phyloP scores from a whole-genome alignment of 2,797 vertebrate species.

The Sebastes nivosus region DNA sequence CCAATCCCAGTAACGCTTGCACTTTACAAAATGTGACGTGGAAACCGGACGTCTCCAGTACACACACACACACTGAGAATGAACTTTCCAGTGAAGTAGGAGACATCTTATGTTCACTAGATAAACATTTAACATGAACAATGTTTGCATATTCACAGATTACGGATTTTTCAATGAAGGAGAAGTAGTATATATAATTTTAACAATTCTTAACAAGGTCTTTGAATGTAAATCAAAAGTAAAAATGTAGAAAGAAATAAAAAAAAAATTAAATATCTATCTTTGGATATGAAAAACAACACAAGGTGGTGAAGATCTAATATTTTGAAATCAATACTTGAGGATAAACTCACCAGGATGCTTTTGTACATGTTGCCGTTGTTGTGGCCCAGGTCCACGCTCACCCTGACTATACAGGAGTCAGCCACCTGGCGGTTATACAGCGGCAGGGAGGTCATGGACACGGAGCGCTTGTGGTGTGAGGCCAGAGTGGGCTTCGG shows the following conservation, averaged over 20 bases:
- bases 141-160: too few relatives aligned
- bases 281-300: neutral
- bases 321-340: neutral
- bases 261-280: neutral
- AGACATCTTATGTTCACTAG: too few relatives aligned
- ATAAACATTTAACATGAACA: too few relatives aligned
- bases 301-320: neutral
- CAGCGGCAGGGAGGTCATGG: constrained; percentile 70
- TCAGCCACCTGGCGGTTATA: constrained; percentile 82
- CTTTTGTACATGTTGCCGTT: constrained; percentile 91
- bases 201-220: too few relatives aligned
- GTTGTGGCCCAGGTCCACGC: constrained; percentile 76
- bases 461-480: constrained; percentile 74
- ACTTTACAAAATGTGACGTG: neutral
- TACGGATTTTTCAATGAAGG: too few relatives aligned
- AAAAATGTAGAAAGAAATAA: neutral
- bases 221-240: neutral
- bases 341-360: constrained; percentile 84
- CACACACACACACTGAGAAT: too few relatives aligned
- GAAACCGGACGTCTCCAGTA: neutral
- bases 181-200: too few relatives aligned
- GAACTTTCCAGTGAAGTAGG: too few relatives aligned
- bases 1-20: neutral
- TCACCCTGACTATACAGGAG: constrained; percentile 86
- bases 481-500: neutral